Conservation (phyloP, 2,888 invertebrate genomes). For the Caenorhabditis angaria region DNA sequence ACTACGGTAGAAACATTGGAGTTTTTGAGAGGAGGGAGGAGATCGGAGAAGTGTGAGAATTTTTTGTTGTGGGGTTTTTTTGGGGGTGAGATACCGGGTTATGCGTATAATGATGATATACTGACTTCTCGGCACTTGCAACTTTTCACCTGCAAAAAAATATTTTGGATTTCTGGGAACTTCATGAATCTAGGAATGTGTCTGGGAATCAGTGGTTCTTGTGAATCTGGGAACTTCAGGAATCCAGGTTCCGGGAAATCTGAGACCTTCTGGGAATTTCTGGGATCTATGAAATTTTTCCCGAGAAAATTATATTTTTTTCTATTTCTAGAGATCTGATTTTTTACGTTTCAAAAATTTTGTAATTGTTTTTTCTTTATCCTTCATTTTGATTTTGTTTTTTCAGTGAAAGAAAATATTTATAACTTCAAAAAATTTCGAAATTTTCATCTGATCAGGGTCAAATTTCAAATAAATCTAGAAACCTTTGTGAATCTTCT, state of each 20-base stretch:
- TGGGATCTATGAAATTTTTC: no score
- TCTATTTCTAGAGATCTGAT: no score
- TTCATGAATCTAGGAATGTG: no score
- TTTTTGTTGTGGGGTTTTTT: slow-evolving; percentile 25
- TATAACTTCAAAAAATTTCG: neutral
- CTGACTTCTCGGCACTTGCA: slow-evolving; percentile 47
- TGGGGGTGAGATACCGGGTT: slow-evolving; percentile 12
- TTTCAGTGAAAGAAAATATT: neutral
- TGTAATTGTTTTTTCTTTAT: neutral
- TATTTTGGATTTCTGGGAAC: no score
- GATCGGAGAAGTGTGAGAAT: slow-evolving; percentile 20
- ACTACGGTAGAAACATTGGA: slow-evolving; percentile 16
- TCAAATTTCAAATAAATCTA: neutral
- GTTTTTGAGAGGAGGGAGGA: slow-evolving; percentile 26
- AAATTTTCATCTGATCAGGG: neutral
- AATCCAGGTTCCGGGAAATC: no score
- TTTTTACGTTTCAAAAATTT: no score
- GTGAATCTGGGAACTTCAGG: no score
- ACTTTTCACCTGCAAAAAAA: slow-evolving; percentile 37
- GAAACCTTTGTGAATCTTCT: no score
- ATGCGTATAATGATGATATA: slow-evolving; percentile 23
- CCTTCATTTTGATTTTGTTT: no score
- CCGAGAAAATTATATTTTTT: no score
- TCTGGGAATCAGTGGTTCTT: no score
- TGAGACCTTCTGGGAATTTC: no score